Evolutionary conservation across 2,113 vertebrate species (phyloP), one percentile per base, ranked within the genome.

Genomic region (Caranx melampygus): DNA sequence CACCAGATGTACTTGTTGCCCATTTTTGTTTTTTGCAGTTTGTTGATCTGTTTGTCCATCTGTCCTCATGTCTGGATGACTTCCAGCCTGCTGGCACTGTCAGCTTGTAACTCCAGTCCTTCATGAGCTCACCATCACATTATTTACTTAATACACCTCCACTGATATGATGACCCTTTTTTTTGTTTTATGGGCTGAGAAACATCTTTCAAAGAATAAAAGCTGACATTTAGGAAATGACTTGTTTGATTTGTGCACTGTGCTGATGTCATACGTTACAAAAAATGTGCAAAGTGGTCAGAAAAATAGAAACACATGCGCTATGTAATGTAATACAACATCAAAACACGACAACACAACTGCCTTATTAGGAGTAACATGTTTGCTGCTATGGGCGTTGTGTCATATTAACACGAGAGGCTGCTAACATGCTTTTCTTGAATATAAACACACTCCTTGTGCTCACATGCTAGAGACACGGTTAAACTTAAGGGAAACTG

Each of bases 1-100:
- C 6, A 66, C 79, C 88, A 90, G 86, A 90, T 90, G 88, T 81
- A 79, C 78, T 73, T 77, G 70, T 70, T 47, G 49, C 44, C 65
- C 26, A n/a, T 62, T 63, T 60, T 74, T 74, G 54, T 60, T 26
- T 26, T 26, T 26, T 26, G 26, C 16, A 12, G 26, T 75, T 59
- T 75, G 58, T 81, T 65, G 14, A 13, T 73, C 40, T 33, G 75
- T 73, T 52, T 68, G 44, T 66, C 61, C 62, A 8, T 75, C 44
- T 83, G 74, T 49, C 65, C 49, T 26, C 14, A 21, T 20, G 76
- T 69, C 33, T 78, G 61, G 52, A 35, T 58, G 62, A 37, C 64
- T 62, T 77, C 61, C 70, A 40, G 57, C 72, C 60, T 59, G 52
- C 52, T 58, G 52, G 65, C 61, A 40, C 18, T 57, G 12, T 76